Conservation (phyloP, 1,140 invertebrate species). For the Zophobas morio region DNA sequence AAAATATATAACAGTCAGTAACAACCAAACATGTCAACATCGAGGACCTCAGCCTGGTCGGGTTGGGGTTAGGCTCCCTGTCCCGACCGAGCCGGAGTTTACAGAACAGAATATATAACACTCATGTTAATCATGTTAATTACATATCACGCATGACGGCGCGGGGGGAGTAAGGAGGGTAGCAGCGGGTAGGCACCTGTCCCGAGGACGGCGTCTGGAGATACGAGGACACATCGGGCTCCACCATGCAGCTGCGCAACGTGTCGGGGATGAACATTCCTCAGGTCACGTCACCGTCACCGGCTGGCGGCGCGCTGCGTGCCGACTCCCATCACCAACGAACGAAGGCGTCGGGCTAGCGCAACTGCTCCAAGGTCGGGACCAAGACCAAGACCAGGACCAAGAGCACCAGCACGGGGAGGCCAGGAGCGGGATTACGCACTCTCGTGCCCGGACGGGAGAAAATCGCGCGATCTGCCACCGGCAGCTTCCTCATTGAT, state of each 20-base stretch:
- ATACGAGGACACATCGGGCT: constrained; percentile 86
- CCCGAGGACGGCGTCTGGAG: constrained; percentile 85
- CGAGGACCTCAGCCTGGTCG: constrained; percentile 47
- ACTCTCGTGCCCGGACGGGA: not conserved
- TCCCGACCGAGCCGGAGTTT: constrained; percentile 54
- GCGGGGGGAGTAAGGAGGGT: constrained; percentile 65
- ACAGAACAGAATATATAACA: constrained; percentile 67
- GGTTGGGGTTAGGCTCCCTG: constrained; percentile 39
- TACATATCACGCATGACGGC: constrained; percentile 68
- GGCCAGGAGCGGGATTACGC: constrained; percentile 3
- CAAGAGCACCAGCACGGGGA: not conserved
- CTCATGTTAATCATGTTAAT: constrained; percentile 70
- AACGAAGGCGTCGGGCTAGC: constrained; percentile 26
- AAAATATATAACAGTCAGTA: constrained; percentile 27
- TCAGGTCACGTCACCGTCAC: constrained; percentile 68
- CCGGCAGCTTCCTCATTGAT: constrained; percentile 42
- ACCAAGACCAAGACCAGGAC: not conserved
- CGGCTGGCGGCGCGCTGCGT: constrained; percentile 58
- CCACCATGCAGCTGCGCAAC: constrained; percentile 86
- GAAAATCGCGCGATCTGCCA: constrained; percentile 8
- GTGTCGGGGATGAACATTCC: constrained; percentile 87
- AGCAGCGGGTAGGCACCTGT: constrained; percentile 76
- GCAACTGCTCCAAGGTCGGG: not conserved
- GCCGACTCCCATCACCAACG: constrained; percentile 62
- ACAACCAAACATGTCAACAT: constrained; percentile 48